Percentiles rank a stretch among this genome's conserved stretches.
phyloP scores from a whole-genome alignment of 2,888 invertebrate species.

The Rapana venosa region DNA sequence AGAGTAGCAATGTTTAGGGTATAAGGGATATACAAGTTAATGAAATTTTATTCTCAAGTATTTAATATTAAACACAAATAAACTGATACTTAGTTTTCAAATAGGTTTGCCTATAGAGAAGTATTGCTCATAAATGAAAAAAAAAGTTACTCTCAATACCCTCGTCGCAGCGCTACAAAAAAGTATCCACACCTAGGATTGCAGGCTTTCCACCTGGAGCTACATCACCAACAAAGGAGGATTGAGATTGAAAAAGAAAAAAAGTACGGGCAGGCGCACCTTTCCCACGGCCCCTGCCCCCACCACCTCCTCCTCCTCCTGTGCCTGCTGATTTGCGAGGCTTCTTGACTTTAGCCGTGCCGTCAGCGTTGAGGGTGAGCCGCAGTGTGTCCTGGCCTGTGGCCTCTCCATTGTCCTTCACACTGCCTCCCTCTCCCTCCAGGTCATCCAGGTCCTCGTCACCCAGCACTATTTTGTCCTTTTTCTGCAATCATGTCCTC shows the following conservation, averaged over 20 bases:
- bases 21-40: no score
- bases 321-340: constrained; percentile 34
- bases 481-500: constrained; percentile 50
- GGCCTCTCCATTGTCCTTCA: constrained; percentile 47
- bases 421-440: constrained; percentile 48
- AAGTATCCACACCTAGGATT: no score
- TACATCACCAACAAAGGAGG: background rate
- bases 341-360: constrained; percentile 45
- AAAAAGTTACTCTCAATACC: no score
- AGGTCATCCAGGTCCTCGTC: constrained; percentile 54
- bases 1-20: no score
- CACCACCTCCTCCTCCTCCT: constrained; percentile 15
- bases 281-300: constrained; percentile 41
- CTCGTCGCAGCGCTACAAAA: no score
- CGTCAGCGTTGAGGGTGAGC: constrained; percentile 50
- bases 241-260: background rate
- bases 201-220: no score
- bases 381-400: constrained; percentile 56
- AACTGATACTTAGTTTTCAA: no score
- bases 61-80: no score
- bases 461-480: constrained; percentile 60
- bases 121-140: no score
- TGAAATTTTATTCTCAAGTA: no score
- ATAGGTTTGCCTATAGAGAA: no score
- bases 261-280: background rate